phyloP scores from a whole-genome alignment of 1,140 invertebrate genomes.

The Ericerus pela region DNA sequence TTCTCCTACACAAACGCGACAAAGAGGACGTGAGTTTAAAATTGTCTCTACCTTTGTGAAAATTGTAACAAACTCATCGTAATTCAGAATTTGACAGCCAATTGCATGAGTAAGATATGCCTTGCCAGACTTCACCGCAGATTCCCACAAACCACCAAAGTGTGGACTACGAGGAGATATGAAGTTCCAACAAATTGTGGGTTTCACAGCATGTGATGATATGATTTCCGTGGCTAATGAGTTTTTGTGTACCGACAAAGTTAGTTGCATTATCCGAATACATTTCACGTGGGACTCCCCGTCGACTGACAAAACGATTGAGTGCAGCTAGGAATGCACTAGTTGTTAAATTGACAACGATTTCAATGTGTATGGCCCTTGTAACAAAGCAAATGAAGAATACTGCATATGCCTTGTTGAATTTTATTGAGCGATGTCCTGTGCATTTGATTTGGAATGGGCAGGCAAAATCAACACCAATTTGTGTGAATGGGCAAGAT shows the following conservation, averaged over 20 bases:
- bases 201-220: not conserved
- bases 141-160: slow-evolving; percentile 23
- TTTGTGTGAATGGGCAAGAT: slow-evolving; percentile 24
- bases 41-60: slow-evolving; percentile 24
- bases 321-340: slow-evolving; percentile 30
- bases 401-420: slow-evolving; percentile 30
- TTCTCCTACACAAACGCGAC: no score
- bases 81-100: slow-evolving; percentile 20
- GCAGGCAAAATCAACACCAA: slow-evolving; percentile 31
- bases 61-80: slow-evolving; percentile 27
- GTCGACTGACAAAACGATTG: slow-evolving; percentile 28
- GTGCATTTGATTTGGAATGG: slow-evolving; percentile 30
- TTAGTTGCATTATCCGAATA: slow-evolving; percentile 28
- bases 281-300: slow-evolving; percentile 27
- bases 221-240: no score
- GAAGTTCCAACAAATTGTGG: slow-evolving; percentile 1
- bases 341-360: slow-evolving; percentile 29
- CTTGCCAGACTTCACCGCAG: slow-evolving; percentile 21
- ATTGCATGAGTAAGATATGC: slow-evolving; percentile 19
- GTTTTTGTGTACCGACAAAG: not conserved
- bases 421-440: slow-evolving; percentile 20
- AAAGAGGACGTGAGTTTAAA: slow-evolving; percentile 25
- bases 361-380: slow-evolving; percentile 32
- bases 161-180: not conserved
- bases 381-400: slow-evolving; percentile 33